Evolutionary conservation across 2,888 invertebrate species (phyloP).

Genomic region (Chymomyza procnemis): DNA sequence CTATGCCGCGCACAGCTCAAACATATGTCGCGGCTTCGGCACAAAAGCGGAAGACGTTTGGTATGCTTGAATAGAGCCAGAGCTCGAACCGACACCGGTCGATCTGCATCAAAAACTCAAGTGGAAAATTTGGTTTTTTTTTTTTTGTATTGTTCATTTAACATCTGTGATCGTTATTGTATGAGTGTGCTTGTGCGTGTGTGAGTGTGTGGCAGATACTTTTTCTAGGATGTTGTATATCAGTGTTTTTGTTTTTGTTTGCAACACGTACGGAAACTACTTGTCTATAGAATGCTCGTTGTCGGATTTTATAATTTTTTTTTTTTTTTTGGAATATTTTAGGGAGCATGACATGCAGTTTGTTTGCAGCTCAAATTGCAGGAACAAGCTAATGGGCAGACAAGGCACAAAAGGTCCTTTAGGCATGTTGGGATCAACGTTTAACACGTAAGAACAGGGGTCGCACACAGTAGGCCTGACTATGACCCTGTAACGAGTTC

Average conservation of each 20-base stretch:
- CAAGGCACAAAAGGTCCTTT: slow-evolving; percentile 9
- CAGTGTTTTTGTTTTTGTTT: slow-evolving; percentile 44
- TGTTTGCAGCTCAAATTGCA: slow-evolving; percentile 40
- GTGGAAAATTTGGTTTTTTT: slow-evolving; percentile 50
- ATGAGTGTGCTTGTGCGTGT: slow-evolving; percentile 37
- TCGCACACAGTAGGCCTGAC: background rate
- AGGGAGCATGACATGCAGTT: slow-evolving; percentile 55
- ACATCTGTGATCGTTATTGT: slow-evolving; percentile 12
- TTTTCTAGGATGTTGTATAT: background rate
- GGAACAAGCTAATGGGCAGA: background rate
- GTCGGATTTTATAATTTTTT: slow-evolving; percentile 39
- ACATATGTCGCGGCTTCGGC: slow-evolving; percentile 53
- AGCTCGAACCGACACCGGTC: slow-evolving; percentile 8
- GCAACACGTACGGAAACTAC: slow-evolving; percentile 54
- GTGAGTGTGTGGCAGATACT: slow-evolving; percentile 20
- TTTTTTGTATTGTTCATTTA: slow-evolving; percentile 4
- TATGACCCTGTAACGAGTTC: background rate
- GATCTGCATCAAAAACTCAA: slow-evolving; percentile 49
- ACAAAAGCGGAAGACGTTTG: slow-evolving; percentile 55
- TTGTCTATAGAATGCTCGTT: slow-evolving; percentile 32
- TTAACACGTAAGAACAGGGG: background rate
- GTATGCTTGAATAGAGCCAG: slow-evolving; percentile 51
- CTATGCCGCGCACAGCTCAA: slow-evolving; percentile 37
- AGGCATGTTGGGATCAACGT: background rate
- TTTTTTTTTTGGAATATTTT: slow-evolving; percentile 1